Conservation (phyloP, 2,797 vertebrate genomes). For the Sebastes oblongus region DNA sequence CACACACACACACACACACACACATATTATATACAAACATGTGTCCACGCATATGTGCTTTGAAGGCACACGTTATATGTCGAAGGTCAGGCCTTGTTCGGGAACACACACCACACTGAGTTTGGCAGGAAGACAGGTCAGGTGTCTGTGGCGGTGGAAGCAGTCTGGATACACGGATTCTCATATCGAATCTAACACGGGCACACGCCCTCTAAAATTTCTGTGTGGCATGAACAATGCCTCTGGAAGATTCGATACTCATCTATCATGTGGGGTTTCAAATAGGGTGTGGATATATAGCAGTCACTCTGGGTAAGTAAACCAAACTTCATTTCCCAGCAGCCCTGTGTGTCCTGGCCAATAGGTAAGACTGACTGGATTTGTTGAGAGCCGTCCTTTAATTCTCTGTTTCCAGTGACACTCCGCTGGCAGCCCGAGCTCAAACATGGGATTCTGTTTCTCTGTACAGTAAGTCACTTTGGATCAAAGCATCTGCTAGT, state of each 20-base stretch:
- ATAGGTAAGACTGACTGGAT: conserved; percentile 35
- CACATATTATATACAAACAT: conserved; percentile 59
- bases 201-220: conserved; percentile 25
- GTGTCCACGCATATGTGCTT: conserved; percentile 57
- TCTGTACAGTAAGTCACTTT: conserved; percentile 75
- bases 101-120: conserved; percentile 73
- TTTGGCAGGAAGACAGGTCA: conserved; percentile 82
- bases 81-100: conserved; percentile 51
- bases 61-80: conserved; percentile 62
- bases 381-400: conserved; percentile 30
- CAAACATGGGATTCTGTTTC: conserved; percentile 36
- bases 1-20: conserved; percentile 44
- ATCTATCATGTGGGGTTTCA: conserved; percentile 39
- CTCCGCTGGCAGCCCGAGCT: conserved; percentile 55
- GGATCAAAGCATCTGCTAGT: conserved; percentile 76
- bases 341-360: conserved; percentile 38
- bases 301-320: conserved; percentile 29
- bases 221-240: conserved; percentile 44
- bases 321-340: conserved; percentile 45
- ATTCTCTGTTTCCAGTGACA: conserved; percentile 39
- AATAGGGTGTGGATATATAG: conserved; percentile 32
- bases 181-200: conserved; percentile 29
- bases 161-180: conserved; percentile 62
- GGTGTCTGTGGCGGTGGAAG: conserved; percentile 72
- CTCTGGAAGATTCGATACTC: conserved; percentile 63